Evolutionary conservation across 2,888 invertebrate species (phyloP).

Genomic region (Drosophila birchii): DNA sequence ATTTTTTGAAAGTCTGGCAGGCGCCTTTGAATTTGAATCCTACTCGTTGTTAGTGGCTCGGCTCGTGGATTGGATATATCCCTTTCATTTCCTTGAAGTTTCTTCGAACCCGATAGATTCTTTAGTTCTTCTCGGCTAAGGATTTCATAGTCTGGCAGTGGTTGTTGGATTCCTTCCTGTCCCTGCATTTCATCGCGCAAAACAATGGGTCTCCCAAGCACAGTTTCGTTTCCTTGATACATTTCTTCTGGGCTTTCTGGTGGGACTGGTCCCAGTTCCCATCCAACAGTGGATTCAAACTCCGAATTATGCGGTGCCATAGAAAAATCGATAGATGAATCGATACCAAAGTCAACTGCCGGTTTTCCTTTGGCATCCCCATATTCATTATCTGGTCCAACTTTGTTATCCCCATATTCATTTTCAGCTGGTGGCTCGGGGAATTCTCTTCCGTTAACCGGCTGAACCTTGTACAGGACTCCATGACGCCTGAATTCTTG

Average conservation of each 20-base stretch:
- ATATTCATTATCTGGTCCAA: not conserved
- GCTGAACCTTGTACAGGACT: not conserved
- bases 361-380: constrained; percentile 10
- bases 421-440: not conserved
- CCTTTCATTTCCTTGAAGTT: no score
- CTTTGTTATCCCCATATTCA: not conserved
- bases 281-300: not conserved
- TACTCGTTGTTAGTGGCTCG: constrained; percentile 11
- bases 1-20: constrained; percentile 2
- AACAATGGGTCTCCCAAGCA: not conserved
- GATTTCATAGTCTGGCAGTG: not conserved
- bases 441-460: not conserved
- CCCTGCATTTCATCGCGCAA: not conserved
- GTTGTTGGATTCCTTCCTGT: no score
- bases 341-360: not conserved
- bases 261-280: not conserved
- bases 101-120: not conserved
- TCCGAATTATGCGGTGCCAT: not conserved
- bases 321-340: constrained; percentile 15
- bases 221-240: no score
- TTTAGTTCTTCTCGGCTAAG: not conserved
- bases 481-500: not conserved
- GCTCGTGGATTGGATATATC: not conserved
- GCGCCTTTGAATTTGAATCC: not conserved
- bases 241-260: not conserved